Conservation (phyloP, 2,888 invertebrate species). For the Sphinx pinastri region DNA sequence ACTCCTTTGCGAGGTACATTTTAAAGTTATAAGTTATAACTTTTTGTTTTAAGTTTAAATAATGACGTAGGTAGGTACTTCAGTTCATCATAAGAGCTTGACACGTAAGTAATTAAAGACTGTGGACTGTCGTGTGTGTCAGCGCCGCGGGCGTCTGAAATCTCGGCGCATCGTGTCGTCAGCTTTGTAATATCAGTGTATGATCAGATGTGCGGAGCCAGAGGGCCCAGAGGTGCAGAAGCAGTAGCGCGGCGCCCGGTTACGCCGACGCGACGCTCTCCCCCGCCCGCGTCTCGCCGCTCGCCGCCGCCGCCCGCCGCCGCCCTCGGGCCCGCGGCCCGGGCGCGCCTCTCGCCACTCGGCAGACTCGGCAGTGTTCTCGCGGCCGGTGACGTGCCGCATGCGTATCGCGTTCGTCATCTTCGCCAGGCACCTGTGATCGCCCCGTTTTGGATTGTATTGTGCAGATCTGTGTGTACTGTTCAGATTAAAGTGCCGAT, state of each 20-base stretch:
- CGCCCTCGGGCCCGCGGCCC: constrained; percentile 18
- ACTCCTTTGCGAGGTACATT: too few relatives aligned
- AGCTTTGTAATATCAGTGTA: not conserved
- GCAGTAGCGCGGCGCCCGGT: not conserved
- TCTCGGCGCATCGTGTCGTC: constrained; percentile 1
- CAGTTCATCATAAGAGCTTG: too few relatives aligned
- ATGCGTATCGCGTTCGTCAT: constrained; percentile 14
- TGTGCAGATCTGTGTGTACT: not conserved
- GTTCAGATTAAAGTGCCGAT: constrained; percentile 2
- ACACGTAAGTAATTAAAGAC: too few relatives aligned
- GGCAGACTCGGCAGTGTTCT: not conserved
- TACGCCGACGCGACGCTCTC: not conserved
- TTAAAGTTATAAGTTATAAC: too few relatives aligned
- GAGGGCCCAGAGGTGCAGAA: constrained; percentile 19
- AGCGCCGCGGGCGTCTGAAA: too few relatives aligned
- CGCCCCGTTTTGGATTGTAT: constrained; percentile 13
- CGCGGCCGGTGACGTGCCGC: constrained; percentile 18
- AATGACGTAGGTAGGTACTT: too few relatives aligned
- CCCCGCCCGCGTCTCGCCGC: constrained; percentile 21
- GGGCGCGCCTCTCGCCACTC: constrained; percentile 6
- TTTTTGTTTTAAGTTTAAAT: too few relatives aligned
- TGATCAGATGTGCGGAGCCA: not conserved
- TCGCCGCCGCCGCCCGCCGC: not conserved
- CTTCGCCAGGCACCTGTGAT: constrained; percentile 15
- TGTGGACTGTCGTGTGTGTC: too few relatives aligned